Evolutionary conservation across 2,888 invertebrate genomes (phyloP), one percentile per base, ranked within the genome.

Genomic region (Charanyca ferruginea): DNA sequence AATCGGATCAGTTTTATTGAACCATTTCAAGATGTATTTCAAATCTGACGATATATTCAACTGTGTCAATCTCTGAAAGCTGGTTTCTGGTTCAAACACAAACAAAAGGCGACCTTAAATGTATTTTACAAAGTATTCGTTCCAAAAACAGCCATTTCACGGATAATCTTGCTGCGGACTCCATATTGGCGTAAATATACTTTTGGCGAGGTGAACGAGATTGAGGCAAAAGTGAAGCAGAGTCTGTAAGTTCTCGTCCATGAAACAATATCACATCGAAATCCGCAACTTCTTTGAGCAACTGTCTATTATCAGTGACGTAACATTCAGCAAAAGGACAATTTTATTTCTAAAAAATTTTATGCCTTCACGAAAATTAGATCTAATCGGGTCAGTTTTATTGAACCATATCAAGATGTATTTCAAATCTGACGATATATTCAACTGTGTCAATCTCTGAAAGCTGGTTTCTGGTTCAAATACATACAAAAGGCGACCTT

Each of bases 251-350:
- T 61, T 90, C 87, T 2, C 86, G 87, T 2, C 86, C 91, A 54
- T 89, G 78, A 51, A 94, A 94, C 2, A 89, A 70, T 5, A 94
- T 66, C 0, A 84, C 89, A 65, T 93, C 91, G 42, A 89, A 93
- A 4, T 85, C 77, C 2, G 79, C 81, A 23, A 85, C 77, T 63
- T 88, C 81, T 45, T 65, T 73, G 0, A 89, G 75, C 9, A 84
- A 84, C 5, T 52, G 38, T 67, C 77, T 85, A 28, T 92, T 75
- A 2, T 77, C 70, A 0, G 93, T 88, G 0, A 93, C 87, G 25
- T 82, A 90, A 73, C 94, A 94, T 22, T 92, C 92, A 0, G 73
- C 84, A n/a, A 82, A 77, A 0, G 84, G 49, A 79, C 93, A 94
- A 0, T 85, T 84, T 83, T 85, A 3, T 81, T 74, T 23, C 83